These are phyloP conservation scores for Diadromus collaris DNA, from an alignment of 2,888 invertebrate species.

Conservation along the genomic window DNA sequence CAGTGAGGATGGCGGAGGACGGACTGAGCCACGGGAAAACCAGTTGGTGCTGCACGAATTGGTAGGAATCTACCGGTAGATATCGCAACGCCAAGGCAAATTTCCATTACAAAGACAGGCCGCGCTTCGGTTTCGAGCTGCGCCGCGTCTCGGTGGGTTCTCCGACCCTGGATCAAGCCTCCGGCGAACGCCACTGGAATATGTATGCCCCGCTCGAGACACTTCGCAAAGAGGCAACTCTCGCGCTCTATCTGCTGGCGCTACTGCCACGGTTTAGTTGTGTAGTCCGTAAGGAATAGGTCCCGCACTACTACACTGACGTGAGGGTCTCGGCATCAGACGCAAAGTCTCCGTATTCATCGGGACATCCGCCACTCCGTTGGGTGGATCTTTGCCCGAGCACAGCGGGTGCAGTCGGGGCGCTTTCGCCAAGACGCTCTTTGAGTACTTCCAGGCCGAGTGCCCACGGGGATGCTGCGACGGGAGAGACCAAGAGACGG, in stretches of 20 bases:
- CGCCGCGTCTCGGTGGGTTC: slow-evolving; percentile 41
- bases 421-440: slow-evolving; percentile 48
- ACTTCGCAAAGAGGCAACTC: slow-evolving; percentile 56
- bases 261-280: not conserved
- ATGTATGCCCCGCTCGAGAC: slow-evolving; percentile 65
- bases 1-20: slow-evolving; percentile 32
- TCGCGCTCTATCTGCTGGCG: not conserved
- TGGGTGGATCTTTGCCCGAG: slow-evolving; percentile 32
- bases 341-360: slow-evolving; percentile 48
- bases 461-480: slow-evolving; percentile 41
- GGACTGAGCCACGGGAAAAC: slow-evolving; percentile 26
- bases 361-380: slow-evolving; percentile 52
- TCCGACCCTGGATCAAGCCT: slow-evolving; percentile 58
- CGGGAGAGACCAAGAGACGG: slow-evolving; percentile 16
- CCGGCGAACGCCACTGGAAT: slow-evolving; percentile 69
- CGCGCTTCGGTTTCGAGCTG: slow-evolving; percentile 57
- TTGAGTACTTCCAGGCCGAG: slow-evolving; percentile 47
- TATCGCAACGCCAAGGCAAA: slow-evolving; percentile 51
- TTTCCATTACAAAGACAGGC: slow-evolving; percentile 72
- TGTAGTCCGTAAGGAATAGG: not conserved
- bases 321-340: slow-evolving; percentile 21
- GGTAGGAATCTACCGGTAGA: slow-evolving; percentile 33
- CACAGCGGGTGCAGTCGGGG: slow-evolving; percentile 46
- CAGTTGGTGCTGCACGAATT: slow-evolving; percentile 25
- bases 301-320: slow-evolving; percentile 5